Percentiles rank a stretch among this genome's conserved stretches.
phyloP scores from a whole-genome alignment of 2,797 vertebrate genomes.

The Tadarida brasiliensis region DNA sequence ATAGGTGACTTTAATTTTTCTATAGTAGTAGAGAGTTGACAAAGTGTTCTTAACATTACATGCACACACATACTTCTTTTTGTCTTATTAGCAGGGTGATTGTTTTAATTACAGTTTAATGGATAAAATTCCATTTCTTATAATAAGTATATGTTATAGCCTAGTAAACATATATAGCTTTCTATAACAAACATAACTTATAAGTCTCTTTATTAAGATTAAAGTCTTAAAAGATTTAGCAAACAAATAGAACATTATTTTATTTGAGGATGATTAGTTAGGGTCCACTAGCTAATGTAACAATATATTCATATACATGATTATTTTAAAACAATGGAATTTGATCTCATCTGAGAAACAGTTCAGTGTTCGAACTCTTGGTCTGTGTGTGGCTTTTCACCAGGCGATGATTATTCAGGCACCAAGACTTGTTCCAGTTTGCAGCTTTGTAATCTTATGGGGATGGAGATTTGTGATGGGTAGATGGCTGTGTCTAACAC shows the following conservation, averaged over 20 bases:
- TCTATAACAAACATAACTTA: background rate
- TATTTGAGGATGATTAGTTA: background rate
- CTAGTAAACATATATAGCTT: background rate
- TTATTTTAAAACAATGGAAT: background rate
- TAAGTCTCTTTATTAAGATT: background rate
- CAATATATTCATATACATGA: background rate
- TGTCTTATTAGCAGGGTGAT: background rate
- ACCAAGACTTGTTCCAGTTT: background rate
- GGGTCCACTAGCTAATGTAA: background rate
- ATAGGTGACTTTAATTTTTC: background rate
- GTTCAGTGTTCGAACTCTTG: background rate
- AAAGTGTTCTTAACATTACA: background rate
- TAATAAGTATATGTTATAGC: background rate
- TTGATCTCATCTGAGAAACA: background rate
- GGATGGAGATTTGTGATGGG: background rate
- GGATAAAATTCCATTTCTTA: background rate
- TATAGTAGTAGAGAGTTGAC: background rate
- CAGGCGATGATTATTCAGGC: background rate
- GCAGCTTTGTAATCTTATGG: background rate
- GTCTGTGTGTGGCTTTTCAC: background rate
- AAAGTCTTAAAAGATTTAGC: background rate
- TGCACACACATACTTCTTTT: background rate
- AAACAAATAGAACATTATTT: background rate
- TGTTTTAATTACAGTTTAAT: background rate
- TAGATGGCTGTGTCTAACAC: background rate